Base-by-base conservation (phyloP, 2,888 invertebrate genomes). In the Drosophila neutralis region DNA sequence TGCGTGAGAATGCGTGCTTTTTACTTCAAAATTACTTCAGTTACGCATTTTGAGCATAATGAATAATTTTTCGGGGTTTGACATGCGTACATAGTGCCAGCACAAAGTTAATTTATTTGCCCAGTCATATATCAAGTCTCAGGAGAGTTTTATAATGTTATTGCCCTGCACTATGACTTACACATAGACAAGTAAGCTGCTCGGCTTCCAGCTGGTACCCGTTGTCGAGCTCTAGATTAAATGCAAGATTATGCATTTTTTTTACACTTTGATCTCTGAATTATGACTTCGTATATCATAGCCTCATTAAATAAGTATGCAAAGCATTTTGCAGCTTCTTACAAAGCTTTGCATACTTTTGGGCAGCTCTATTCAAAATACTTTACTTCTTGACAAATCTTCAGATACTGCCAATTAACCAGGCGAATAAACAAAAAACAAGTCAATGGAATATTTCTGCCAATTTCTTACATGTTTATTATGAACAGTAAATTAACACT, bases 21-120 rank as follows among this genome's bases (percentile, higher is more conserved):
- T 73, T 73, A 78, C 84, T 82, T 89, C 80, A 75, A 87, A 87
- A 87, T 89, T 89, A 76, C 87, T 83, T 87, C 89, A 82, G 90
- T 89, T 90, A 80, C 87, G 87, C 87, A 82, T 82, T 87, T 87
- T 84, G 68, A 67, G 75, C 84, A 89, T 90, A 83, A 88, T 88
- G 89, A 89, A 90, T 86, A 86, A 76, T 78, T 71, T 82, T 75
- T 69, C 60, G 54, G 13, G 13, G 38, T 36, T 65, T 33, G 51
- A 48, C 61, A 70, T 62, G 62, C 51, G 38, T 54, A 49, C 59
- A 57, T 70, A 42, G 52, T 70, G 64, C 53, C 59, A 29, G 69
- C 53, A 53, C 64, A 79, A 83, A 73, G 82, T 80, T 80, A 72
- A 83, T 85, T 82, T 85, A 67, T 70, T 56, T 63, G 51, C 48